Evolutionary conservation across 2,888 invertebrate species (phyloP).

Genomic region (Trissolcus japonicus): DNA sequence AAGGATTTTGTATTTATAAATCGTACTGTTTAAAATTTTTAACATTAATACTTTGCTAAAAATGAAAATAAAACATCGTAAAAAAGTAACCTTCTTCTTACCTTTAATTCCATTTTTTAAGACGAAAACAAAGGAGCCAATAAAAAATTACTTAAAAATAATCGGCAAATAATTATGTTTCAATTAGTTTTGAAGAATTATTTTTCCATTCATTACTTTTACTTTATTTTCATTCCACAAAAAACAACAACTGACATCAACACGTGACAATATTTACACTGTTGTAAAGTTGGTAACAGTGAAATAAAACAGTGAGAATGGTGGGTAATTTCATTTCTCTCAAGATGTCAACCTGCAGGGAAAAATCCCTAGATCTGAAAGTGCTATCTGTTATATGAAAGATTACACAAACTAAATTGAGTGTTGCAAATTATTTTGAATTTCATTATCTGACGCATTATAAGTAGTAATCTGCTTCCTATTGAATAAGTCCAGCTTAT

Average conservation of each 20-base stretch:
- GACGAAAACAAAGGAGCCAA: background rate
- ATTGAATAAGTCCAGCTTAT: too few species aligned
- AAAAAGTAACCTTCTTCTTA: conserved; percentile 1
- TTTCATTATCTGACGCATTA: too few species aligned
- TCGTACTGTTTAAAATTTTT: too few species aligned
- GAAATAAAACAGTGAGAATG: background rate
- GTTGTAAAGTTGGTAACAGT: background rate
- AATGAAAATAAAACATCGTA: background rate
- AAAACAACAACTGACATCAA: background rate
- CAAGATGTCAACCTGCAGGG: background rate
- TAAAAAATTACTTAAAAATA: background rate
- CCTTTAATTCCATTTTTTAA: background rate
- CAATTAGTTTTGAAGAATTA: background rate
- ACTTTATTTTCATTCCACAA: too few species aligned
- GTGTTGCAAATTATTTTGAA: too few species aligned
- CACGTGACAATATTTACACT: conserved; percentile 5
- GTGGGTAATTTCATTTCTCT: background rate
- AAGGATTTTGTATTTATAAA: too few species aligned
- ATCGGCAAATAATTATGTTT: background rate
- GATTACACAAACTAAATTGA: too few species aligned
- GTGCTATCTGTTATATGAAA: too few species aligned
- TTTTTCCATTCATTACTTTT: background rate
- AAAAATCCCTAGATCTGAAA: too few species aligned
- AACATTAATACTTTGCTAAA: too few species aligned
- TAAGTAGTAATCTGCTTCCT: too few species aligned